Conservation (phyloP, 2,113 vertebrate genomes). For the Camarhynchus parvulus region DNA sequence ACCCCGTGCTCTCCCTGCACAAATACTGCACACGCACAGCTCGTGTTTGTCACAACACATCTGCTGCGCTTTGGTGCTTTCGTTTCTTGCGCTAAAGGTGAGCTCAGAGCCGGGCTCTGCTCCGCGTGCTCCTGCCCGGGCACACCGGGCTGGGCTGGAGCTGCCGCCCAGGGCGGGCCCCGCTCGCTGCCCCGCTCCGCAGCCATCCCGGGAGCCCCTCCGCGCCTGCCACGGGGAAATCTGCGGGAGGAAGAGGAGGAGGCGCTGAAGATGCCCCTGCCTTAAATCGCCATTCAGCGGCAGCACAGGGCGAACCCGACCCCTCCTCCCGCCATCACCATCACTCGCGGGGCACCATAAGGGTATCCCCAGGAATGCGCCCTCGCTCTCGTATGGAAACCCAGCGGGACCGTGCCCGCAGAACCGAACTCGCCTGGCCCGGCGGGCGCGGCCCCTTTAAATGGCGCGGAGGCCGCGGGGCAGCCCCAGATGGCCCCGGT, state of each 20-base stretch:
- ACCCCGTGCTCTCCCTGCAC: rapidly evolving
- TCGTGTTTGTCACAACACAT: rapidly evolving
- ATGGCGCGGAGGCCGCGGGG: background rate
- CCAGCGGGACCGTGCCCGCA: rapidly evolving
- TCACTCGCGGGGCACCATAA: background rate
- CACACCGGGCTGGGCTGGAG: background rate
- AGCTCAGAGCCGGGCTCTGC: rapidly evolving
- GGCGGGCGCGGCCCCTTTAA: constrained; percentile 50
- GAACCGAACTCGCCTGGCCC: rapidly evolving
- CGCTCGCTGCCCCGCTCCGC: background rate
- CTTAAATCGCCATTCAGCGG: background rate
- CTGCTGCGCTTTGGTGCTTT: rapidly evolving
- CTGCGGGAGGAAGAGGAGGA: background rate
- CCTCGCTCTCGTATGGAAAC: rapidly evolving
- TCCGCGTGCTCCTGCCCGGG: rapidly evolving
- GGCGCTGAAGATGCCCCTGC: background rate
- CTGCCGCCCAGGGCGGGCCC: background rate
- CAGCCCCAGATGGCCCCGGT: constrained; percentile 30
- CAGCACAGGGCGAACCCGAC: background rate
- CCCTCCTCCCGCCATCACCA: background rate
- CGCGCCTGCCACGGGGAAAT: background rate
- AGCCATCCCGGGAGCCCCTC: background rate
- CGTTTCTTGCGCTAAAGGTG: rapidly evolving
- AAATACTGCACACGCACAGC: rapidly evolving
- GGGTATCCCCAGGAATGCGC: background rate